Evolutionary conservation across 2,888 invertebrate species (phyloP), one percentile per base, ranked within the genome.

Genomic region (Vanessa cardui): DNA sequence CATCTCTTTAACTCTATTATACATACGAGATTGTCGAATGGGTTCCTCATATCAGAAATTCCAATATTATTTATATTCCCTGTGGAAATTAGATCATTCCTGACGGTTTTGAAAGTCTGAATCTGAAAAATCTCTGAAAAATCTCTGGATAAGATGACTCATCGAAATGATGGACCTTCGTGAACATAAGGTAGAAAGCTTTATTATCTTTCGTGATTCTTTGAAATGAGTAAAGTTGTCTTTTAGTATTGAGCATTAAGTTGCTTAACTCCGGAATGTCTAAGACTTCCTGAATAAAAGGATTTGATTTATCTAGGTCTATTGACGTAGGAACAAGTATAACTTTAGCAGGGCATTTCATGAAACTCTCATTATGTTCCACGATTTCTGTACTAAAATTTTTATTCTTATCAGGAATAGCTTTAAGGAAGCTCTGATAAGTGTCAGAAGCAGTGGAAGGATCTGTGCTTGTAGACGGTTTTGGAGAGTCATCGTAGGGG

Each of bases 291-390:
- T 73, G 45, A 16, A 76, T 16, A 58, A 76, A 73, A 0, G 74
- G 76, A n/a, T 72, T 77, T 8, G 77, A 73, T 44, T 79, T 76
- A 26, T 78, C 77, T 7, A 78, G 45, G 50, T 77, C 78, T 31
- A 78, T 69, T 0, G 76, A 78, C 1, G 74, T 72, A 4, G 65
- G 60, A 15, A 65, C 8, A 15, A 65, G 18, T 6, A 65, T 18
- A 1, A 46, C 20, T 46, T 60, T 65, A 33, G 6, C 21, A 16
- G 45, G 5, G 8, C 33, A 75, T 62, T 52, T 74, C 2, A 9
- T 72, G 33, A 26, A 60, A 44, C 65, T 73, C 72, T 21, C 50
- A 21, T 39, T 56, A 33, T 39, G 26, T 39, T 20, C 61, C 0
- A 15, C 1, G 8, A 66, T 52, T 18, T 31, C n/a, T 12, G 64